Percentiles rank a stretch among this genome's conserved stretches.
Evolutionary conservation across 2,888 invertebrate species (phyloP).

Genomic region (Andrena haemorrhoa): DNA sequence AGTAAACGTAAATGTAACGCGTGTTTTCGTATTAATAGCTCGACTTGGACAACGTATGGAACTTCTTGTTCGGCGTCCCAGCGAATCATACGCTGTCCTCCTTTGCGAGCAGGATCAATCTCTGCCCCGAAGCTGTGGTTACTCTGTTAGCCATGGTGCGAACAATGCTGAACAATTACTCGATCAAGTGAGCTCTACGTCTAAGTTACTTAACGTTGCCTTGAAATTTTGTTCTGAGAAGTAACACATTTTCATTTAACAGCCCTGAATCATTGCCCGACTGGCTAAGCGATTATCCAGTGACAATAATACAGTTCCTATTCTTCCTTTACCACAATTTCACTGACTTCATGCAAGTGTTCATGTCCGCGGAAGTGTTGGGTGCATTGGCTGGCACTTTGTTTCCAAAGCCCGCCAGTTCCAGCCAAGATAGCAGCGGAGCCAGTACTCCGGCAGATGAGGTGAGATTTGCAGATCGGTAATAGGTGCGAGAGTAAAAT

Average conservation of each 20-base stretch:
- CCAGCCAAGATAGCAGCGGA: conserved; percentile 92
- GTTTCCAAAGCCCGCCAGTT: conserved; percentile 88
- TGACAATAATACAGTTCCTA: conserved; percentile 94
- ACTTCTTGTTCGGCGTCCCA: conserved; percentile 94
- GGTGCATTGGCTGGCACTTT: conserved; percentile 94
- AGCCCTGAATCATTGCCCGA: conserved; percentile 88
- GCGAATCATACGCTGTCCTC: conserved; percentile 87
- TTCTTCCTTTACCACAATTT: conserved; percentile 98
- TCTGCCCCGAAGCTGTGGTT: conserved; percentile 96
- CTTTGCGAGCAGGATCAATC: conserved; percentile 89
- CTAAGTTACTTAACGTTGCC: neutral
- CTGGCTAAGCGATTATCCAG: conserved; percentile 92
- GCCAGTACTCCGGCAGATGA: conserved; percentile 91
- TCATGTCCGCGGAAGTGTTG: conserved; percentile 96
- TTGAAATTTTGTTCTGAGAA: too few relatives aligned
- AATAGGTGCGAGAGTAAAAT: neutral
- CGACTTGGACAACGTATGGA: conserved; percentile 95
- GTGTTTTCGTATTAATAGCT: conserved; percentile 83
- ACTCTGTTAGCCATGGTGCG: conserved; percentile 94
- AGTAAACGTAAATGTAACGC: conserved; percentile 16
- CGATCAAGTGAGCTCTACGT: conserved; percentile 80
- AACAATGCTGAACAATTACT: conserved; percentile 88
- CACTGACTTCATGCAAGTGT: conserved; percentile 95
- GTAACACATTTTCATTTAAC: conserved; percentile 66
- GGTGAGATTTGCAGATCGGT: conserved; percentile 77